Conservation (phyloP, 2,888 invertebrate genomes). For the Tenthredo notha region DNA sequence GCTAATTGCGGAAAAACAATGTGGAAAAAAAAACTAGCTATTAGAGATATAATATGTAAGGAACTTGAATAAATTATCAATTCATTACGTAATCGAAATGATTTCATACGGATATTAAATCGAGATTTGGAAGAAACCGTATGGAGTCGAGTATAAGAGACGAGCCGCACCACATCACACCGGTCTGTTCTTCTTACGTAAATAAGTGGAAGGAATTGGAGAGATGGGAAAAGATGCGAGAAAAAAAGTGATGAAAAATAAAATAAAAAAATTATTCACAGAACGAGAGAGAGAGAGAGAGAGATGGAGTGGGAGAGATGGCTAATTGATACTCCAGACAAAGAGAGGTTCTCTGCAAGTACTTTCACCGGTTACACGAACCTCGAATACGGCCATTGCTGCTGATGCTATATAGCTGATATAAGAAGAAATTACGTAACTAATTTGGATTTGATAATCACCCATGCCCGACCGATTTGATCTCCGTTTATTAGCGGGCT, state of each 20-base stretch:
- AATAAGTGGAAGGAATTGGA: not conserved
- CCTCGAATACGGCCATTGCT: constrained; percentile 49
- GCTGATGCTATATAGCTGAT: constrained; percentile 25
- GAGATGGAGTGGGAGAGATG: not conserved
- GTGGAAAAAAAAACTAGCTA: not conserved
- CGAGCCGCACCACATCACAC: not conserved
- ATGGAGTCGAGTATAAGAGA: not conserved
- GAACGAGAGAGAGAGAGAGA: not conserved
- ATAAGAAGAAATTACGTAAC: constrained; percentile 44
- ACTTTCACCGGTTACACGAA: constrained; percentile 44
- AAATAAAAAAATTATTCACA: not conserved
- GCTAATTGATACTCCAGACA: constrained; percentile 35
- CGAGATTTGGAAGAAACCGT: not conserved
- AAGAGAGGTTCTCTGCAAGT: constrained; percentile 36
- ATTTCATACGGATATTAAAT: not conserved
- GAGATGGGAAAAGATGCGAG: not conserved
- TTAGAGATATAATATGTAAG: too few species aligned
- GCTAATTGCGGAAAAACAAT: not conserved
- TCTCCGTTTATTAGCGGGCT: not conserved
- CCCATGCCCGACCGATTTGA: not conserved
- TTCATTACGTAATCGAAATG: not conserved
- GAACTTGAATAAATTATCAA: too few species aligned
- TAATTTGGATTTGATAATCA: constrained; percentile 32
- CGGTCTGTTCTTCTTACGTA: not conserved
- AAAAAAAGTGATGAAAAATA: not conserved